Evolutionary conservation across 2,113 vertebrate species (phyloP).

Genomic region (Eublepharis macularius): DNA sequence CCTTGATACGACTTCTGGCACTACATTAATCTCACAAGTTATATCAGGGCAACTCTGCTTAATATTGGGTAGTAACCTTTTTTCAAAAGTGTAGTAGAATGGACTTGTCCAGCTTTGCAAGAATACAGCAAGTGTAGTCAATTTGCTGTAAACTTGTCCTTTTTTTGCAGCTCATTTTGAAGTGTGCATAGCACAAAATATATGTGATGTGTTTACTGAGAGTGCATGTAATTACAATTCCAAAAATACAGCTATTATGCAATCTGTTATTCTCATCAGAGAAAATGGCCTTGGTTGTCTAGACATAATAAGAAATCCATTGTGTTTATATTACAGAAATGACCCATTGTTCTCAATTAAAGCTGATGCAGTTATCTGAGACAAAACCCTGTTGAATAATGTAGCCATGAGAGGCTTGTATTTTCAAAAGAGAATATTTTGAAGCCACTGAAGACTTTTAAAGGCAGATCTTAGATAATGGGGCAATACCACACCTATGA

Average conservation of each 20-base stretch:
- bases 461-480: slow-evolving; percentile 47
- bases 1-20: too few species aligned
- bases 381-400: background rate
- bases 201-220: background rate
- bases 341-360: background rate
- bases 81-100: background rate
- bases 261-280: background rate
- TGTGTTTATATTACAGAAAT: background rate
- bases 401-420: background rate
- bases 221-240: background rate
- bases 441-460: background rate
- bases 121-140: background rate
- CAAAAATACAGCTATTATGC: background rate
- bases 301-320: background rate
- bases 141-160: background rate
- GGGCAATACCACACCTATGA: slow-evolving; percentile 66
- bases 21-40: too few species aligned
- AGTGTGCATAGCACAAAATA: too few species aligned
- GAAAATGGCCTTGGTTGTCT: background rate
- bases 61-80: background rate
- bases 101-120: background rate
- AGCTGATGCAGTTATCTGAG: background rate
- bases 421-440: background rate
- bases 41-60: too few species aligned
- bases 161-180: background rate